A percentile compares a stretch with the other conserved stretches of the same genome.
These are phyloP conservation scores for Drosophila barbarae DNA, from an alignment of 2,888 invertebrate genomes.

Conservation along the genomic window DNA sequence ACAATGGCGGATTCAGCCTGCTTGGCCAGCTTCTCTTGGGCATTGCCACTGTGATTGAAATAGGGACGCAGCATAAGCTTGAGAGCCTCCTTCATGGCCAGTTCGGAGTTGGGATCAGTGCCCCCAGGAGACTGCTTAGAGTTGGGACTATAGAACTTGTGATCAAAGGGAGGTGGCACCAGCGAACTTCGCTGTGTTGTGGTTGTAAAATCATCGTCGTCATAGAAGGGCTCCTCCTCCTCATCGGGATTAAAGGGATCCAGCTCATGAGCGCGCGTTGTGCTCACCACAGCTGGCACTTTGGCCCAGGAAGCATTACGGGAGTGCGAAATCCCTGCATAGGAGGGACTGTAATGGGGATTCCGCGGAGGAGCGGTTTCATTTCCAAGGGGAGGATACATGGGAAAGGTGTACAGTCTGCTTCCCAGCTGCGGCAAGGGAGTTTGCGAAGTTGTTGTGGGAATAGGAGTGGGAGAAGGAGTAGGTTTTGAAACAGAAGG, in stretches of 20 bases:
- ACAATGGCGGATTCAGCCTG: slow-evolving; percentile 75
- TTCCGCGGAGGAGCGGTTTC: slow-evolving; percentile 45
- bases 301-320: slow-evolving; percentile 66
- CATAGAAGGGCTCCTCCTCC: slow-evolving; percentile 35
- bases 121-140: slow-evolving; percentile 10
- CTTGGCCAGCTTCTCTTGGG: slow-evolving; percentile 63
- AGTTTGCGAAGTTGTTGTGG: slow-evolving; percentile 4
- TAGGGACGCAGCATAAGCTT: slow-evolving; percentile 75
- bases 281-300: slow-evolving; percentile 43
- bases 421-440: slow-evolving; percentile 28
- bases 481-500: not conserved
- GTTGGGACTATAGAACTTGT: slow-evolving; percentile 62
- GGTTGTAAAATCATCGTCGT: slow-evolving; percentile 38
- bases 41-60: slow-evolving; percentile 72
- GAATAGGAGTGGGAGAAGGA: not conserved
- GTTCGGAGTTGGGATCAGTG: slow-evolving; percentile 28
- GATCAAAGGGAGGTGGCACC: slow-evolving; percentile 58
- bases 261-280: not conserved
- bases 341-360: slow-evolving; percentile 76
- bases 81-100: slow-evolving; percentile 74
- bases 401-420: slow-evolving; percentile 54
- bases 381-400: slow-evolving; percentile 65
- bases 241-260: slow-evolving; percentile 42
- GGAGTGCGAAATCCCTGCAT: slow-evolving; percentile 76
- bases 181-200: slow-evolving; percentile 32